Evolutionary conservation across 1,140 invertebrate genomes (phyloP).

Genomic region (Rhynchophorus ferrugineus): DNA sequence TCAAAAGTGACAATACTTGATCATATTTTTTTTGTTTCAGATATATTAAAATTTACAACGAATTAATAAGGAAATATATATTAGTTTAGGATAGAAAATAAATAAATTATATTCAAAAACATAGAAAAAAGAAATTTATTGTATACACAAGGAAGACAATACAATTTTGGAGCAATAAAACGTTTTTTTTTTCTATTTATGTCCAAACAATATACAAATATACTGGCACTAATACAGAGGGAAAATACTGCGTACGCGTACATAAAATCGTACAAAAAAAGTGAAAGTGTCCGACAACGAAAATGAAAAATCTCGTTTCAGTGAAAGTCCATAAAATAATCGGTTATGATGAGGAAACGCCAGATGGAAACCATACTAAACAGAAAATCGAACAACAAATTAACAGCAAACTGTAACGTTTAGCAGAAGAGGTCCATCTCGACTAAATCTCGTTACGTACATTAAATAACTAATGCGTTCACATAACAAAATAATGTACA

Average conservation of each 20-base stretch:
- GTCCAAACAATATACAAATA: too few relatives aligned
- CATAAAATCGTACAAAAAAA: background rate
- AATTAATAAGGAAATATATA: background rate
- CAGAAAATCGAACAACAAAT: too few relatives aligned
- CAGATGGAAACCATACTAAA: background rate
- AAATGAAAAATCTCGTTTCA: background rate
- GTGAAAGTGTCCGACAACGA: background rate
- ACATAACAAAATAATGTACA: too few relatives aligned
- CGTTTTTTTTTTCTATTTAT: too few relatives aligned
- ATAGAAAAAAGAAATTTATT: too few relatives aligned
- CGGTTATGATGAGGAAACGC: background rate
- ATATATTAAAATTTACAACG: conserved; percentile 7
- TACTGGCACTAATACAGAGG: background rate
- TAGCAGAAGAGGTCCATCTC: too few relatives aligned
- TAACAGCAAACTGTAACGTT: too few relatives aligned
- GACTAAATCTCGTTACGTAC: too few relatives aligned
- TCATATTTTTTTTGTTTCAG: conserved; percentile 7
- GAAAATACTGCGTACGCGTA: background rate
- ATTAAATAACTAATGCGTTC: too few relatives aligned
- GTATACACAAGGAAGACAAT: too few relatives aligned
- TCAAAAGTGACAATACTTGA: too few relatives aligned
- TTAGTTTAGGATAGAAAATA: background rate
- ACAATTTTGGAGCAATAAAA: too few relatives aligned
- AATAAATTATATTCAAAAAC: background rate
- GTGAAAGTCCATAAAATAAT: background rate